Evolutionary conservation across 2,113 vertebrate genomes (phyloP), one percentile per base, ranked within the genome.

Genomic region (Nothocercus nigrocapillus): DNA sequence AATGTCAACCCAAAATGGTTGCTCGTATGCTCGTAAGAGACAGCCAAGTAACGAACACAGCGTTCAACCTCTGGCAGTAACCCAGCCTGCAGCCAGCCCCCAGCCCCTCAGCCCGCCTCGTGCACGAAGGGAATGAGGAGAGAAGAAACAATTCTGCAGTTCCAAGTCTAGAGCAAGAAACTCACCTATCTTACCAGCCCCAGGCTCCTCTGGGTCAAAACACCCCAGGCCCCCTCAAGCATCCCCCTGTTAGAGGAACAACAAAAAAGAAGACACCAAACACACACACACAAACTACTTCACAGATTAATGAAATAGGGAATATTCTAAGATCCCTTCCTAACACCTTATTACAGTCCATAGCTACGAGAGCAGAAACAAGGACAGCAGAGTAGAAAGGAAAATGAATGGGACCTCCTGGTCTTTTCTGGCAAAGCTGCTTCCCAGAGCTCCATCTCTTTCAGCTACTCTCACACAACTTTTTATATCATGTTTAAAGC

Each of bases 111-210:
- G 45, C 11, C 20, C 54, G 63, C 10, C 18, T 59, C 63, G 18
- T 0, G 0, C 13, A 18, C 0, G 0, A 82, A 51, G 14, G 11
- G 21, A 30, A 19, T 7, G 24, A 64, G 36, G 12, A 49, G 15
- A 24, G n/a, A 40, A 77, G 22, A 2, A 20, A 17, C 40, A 68
- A 2, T 40, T 56, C n/a, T 4, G 18, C 42, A 54, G 38, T 56
- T 38, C 47, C 25, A 58, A 32, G 25, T 34, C 24, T 25, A 18
- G 32, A 21, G 11, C 15, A 20, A 73, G 47, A 44, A 80, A 36
- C 9, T 38, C 32, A 14, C 36, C 25, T 2, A 4, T 9, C 49
- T 68, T 54, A 22, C 21, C 7, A 2, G 54, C 30, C 32, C 32
- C 12, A n/a, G 56, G 32, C 30, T 66, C 18, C 67, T 27, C 38